Base-by-base conservation (phyloP, 1,140 invertebrate species). In the Drosophila murphyi region DNA sequence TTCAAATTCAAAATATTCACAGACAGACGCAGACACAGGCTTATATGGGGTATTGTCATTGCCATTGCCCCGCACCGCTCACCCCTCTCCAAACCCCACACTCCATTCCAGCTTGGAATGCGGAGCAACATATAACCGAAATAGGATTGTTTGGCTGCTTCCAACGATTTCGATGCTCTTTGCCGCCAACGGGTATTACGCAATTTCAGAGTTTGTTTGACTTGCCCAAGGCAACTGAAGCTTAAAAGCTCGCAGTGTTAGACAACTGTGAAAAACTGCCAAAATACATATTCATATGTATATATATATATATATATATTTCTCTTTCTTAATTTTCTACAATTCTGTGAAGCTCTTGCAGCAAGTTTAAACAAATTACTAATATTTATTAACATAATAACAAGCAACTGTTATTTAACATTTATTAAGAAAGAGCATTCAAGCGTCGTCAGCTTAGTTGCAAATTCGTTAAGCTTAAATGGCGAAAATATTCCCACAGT, bases 1-100 rank as follows among this genome's bases (percentile, higher is more conserved):
- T 71, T 69, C 69, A 67, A 77, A 80, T 67, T 69, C 61, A 41
- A 70, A 85, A 65, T 41, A 29, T 56, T 32, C 55, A 61, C 47
- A 65, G 51, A 68, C 62, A 80, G 77, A 77, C 81, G 45, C 79
- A 82, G 64, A 82, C 74, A 47, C 28, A 12, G 43, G 48, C 20
- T 50, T 54, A 55, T 48, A 35, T 47, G 20, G 55, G 45, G 54
- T 12, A 47, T 12, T 69, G 64, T 62, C 72, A 74, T 69, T 63
- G 55, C 65, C 64, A 72, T 63, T 52, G 35, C 12, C 39, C 55
- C 55, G 7, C 31, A 5, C 48, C 63, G 20, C 32, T 8, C 50
- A 10, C 52, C 41, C 29, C 57, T 29, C 10, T 2, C 1, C 37
- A 7, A 5, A 3, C 45, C 41, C 62, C 29, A 51, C 10, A 12